A percentile compares a stretch with the other conserved stretches of the same genome.
phyloP scores from a whole-genome alignment of 2,888 invertebrate species.

The Parascotia fuliginaria region DNA sequence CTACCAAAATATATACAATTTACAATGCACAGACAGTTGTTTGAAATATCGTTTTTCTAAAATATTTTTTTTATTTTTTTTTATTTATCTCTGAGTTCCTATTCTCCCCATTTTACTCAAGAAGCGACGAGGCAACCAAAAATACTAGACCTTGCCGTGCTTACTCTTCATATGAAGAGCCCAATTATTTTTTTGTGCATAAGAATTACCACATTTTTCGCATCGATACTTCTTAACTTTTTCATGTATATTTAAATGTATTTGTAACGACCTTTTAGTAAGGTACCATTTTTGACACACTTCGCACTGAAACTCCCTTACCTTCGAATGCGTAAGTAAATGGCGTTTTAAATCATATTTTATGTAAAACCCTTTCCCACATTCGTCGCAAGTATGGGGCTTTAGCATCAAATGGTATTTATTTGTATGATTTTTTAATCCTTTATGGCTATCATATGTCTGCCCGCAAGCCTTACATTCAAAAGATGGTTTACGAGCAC shows the following conservation, averaged over 20 bases:
- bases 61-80: too few species aligned
- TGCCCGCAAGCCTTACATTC: constrained; percentile 55
- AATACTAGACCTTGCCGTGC: constrained; percentile 9
- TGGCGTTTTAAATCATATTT: constrained; percentile 24
- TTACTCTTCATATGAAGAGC: constrained; percentile 11
- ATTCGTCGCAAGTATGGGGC: constrained; percentile 55
- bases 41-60: too few species aligned
- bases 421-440: constrained; percentile 47
- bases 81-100: too few species aligned
- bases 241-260: constrained; percentile 18
- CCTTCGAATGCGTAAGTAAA: constrained; percentile 19
- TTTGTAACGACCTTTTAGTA: neutral
- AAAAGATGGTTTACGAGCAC: constrained; percentile 34
- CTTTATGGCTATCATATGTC: constrained; percentile 45
- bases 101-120: too few species aligned
- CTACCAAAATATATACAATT: too few species aligned
- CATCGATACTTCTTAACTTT: constrained; percentile 6
- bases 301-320: constrained; percentile 23
- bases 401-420: constrained; percentile 51
- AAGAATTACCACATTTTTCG: constrained; percentile 7
- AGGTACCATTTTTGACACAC: constrained; percentile 24
- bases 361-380: constrained; percentile 25
- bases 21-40: too few species aligned
- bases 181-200: constrained; percentile 17
- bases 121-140: too few species aligned